Base-by-base conservation (phyloP, 30 jellyfish, hydroid and myxozoan species). In the Sanderia malayensis region DNA sequence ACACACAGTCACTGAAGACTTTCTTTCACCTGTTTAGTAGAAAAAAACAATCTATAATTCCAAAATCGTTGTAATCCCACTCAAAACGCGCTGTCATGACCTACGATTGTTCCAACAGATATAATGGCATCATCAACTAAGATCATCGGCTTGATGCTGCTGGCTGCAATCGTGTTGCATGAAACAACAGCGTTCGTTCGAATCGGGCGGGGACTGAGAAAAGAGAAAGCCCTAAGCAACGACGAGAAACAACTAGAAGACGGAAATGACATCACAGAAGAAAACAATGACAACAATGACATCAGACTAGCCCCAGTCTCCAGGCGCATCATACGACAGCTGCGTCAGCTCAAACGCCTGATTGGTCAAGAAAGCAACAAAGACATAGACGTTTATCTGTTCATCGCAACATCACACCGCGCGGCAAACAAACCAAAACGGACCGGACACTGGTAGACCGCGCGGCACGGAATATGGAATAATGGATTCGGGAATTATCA, bases 131-230 rank as follows among this genome's bases (percentile, higher is more conserved):
- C 11, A 9, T 13, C 34, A 37, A 78, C 22, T 62, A 15, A 52
- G n/a, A 23, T 26, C 9, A 4, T 78, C 57, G 23, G 64, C 18
- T 22, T 55, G n/a, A 58, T 70, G 30, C 9, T 78, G 26, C 24
- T 78, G 24, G 58, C 69, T 22, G 72, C 82, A 41, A n/a, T 53
- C 10, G 41, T 58, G n/a, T 34, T 78, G 3, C 82, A 78, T 0
- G 77, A 78, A 19, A 24, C 80, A 46, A 19, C n/a, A 45, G 89
- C 82, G 19, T 78, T 78, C 63, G 73, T 78, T 32, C 31, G 82
- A 44, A 78, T 78, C 9, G 89, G 89, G n/a, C 20, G 89, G 28
- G 21, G 66, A 61, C 61, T 37, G 68, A 66, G 53, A 4, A 59
- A 25, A 17, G 71, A 26, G 66, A 61, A 64, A 20, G 66, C 46